These are phyloP conservation scores for Calliphora vicina DNA, from an alignment of 1,140 invertebrate species.

Conservation along the genomic window DNA sequence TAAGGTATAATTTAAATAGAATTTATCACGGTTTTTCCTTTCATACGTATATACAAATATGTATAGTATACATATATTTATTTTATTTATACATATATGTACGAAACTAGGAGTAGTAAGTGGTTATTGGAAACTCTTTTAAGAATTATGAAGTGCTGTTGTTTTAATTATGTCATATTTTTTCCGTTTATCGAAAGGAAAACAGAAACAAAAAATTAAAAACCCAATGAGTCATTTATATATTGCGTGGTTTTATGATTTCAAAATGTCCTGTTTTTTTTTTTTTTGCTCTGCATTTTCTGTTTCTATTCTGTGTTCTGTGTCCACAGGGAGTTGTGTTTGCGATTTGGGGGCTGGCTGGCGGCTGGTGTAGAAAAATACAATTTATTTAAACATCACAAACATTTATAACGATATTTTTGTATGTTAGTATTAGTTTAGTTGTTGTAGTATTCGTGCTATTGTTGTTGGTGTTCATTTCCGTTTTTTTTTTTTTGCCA, in stretches of 20 bases:
- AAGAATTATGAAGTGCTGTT: neutral
- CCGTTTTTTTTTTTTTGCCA: neutral
- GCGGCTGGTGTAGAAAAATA: neutral
- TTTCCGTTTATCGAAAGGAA: neutral
- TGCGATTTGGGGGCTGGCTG: neutral
- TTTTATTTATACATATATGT: neutral
- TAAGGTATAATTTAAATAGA: neutral
- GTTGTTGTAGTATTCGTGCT: no score
- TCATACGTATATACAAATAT: neutral
- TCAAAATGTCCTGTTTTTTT: neutral
- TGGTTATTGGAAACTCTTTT: neutral
- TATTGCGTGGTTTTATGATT: neutral
- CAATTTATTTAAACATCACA: neutral
- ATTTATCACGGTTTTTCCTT: neutral
- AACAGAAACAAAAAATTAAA: neutral
- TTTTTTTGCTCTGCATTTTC: neutral
- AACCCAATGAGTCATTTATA: neutral
- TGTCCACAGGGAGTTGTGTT: neutral
- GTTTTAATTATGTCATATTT: conserved; percentile 14
- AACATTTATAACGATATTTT: neutral
- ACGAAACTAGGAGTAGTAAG: neutral
- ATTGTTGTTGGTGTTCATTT: neutral
- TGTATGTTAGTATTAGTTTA: neutral
- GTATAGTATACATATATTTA: neutral
- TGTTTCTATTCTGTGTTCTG: neutral